Evolutionary conservation across 2,888 invertebrate genomes (phyloP), one percentile per base, ranked within the genome.

Genomic region (Graphium colonna): DNA sequence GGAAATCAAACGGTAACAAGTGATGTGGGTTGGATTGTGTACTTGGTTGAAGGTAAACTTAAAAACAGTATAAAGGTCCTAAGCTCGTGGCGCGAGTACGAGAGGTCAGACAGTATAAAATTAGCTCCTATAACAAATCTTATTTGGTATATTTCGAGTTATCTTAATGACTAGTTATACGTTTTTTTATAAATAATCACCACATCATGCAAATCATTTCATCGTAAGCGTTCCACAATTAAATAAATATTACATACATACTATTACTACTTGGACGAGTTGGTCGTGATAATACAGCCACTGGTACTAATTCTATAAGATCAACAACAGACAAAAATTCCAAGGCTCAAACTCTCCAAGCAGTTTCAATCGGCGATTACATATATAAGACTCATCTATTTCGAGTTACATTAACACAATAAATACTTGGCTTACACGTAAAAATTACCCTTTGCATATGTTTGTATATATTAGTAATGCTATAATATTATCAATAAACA

Each of bases 71-170:
- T 60, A 67, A 65, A 68, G 65, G 62, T 62, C 60, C 57, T 67
- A 67, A 72, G 71, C 73, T 71, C 75, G 62, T 60, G 65, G 68
- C 68, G 67, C 69, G 70, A 65, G 64, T 64, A 68, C 64, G 69
- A 68, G 69, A 67, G 62, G 59, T 68, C 70, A 60, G 77, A 75
- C 74, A 75, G 74, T 77, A 77, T 64, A 75, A 77, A 80, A 79
- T 72, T 74, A 73, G 65, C 64, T 68, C 64, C 73, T 80, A 77
- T 75, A 77, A 79, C 77, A 75, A 79, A 67, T 69, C 65, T 68
- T 70, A 72, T 64, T 65, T 63, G 60, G 61, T 69, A 71, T 62
- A 62, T 68, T 63, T 61, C 49, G 61, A 68, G 62, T 51, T 56
- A 51, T 38, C 65, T 71, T 67, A 70, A 55, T 21, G 31, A 53